A percentile compares a stretch with the other conserved stretches of the same genome.
Conservation (phyloP, 1,140 invertebrate species). For the Physella acuta region DNA sequence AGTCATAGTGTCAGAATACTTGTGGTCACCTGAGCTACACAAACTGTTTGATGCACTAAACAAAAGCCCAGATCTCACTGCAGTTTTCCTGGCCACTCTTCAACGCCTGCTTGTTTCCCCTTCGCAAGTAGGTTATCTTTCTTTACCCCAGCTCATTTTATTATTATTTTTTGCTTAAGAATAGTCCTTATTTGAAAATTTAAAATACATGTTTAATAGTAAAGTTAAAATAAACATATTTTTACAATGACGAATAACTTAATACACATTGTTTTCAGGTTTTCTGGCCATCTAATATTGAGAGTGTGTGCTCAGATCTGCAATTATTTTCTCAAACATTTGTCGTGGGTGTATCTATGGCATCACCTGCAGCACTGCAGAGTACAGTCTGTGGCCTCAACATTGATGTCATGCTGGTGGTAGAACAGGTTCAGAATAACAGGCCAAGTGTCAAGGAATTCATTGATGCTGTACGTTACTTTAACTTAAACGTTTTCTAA, state of each 20-base stretch:
- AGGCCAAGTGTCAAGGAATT: slow-evolving; percentile 31
- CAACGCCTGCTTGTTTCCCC: slow-evolving; percentile 28
- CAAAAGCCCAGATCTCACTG: slow-evolving; percentile 33
- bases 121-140: no score
- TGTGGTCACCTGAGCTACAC: slow-evolving; percentile 37
- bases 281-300: not conserved
- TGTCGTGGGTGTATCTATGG: slow-evolving; percentile 14
- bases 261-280: slow-evolving; percentile 6
- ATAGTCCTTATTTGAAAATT: no score
- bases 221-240: slow-evolving; percentile 6
- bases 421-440: slow-evolving; percentile 29
- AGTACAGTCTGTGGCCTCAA: slow-evolving; percentile 32
- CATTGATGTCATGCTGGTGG: slow-evolving; percentile 30
- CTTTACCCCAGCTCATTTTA: no score
- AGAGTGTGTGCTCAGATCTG: slow-evolving; percentile 27
- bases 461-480: slow-evolving; percentile 26
- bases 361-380: slow-evolving; percentile 24
- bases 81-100: slow-evolving; percentile 31
- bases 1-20: slow-evolving; percentile 33
- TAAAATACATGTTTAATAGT: not conserved
- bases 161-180: no score
- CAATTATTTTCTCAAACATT: slow-evolving; percentile 30
- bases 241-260: not conserved
- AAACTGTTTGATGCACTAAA: slow-evolving; percentile 26
- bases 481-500: no score